Evolutionary conservation across 2,888 invertebrate species (phyloP).

Genomic region (Seira musarum): DNA sequence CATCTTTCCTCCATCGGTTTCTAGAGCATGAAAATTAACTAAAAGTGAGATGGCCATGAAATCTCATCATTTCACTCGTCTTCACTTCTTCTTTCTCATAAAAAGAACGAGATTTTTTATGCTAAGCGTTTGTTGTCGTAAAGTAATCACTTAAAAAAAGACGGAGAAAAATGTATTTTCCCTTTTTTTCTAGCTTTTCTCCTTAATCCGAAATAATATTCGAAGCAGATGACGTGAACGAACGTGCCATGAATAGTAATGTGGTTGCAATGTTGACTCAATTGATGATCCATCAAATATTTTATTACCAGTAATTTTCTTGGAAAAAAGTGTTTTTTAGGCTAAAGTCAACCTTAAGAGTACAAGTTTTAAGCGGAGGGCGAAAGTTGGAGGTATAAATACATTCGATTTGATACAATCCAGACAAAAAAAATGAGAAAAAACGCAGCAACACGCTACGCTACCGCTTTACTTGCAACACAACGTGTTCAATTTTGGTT

Average conservation of each 20-base stretch:
- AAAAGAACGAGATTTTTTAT: slow-evolving; percentile 3
- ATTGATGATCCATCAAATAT: slow-evolving; percentile 54
- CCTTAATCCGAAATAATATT: background rate
- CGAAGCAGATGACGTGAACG: slow-evolving; percentile 31
- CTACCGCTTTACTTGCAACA: background rate
- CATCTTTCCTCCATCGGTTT: background rate
- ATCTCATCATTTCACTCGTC: slow-evolving; percentile 27
- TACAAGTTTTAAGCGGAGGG: too few species aligned
- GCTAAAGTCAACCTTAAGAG: background rate
- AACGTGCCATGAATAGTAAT: slow-evolving; percentile 46
- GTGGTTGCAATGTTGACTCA: slow-evolving; percentile 30
- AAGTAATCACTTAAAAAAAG: background rate
- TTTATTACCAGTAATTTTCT: slow-evolving; percentile 46
- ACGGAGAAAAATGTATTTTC: background rate
- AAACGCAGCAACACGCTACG: too few species aligned
- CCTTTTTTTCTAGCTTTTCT: background rate
- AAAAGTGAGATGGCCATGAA: slow-evolving; percentile 31
- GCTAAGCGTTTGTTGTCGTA: background rate
- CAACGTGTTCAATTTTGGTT: too few species aligned
- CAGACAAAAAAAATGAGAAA: too few species aligned
- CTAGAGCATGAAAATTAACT: slow-evolving; percentile 40
- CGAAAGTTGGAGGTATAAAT: background rate
- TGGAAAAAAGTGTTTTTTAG: background rate
- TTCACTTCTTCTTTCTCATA: slow-evolving; percentile 12
- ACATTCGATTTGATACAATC: background rate